These are phyloP conservation scores for Aleiodes alternator DNA, from an alignment of 2,888 invertebrate genomes.

Conservation along the genomic window DNA sequence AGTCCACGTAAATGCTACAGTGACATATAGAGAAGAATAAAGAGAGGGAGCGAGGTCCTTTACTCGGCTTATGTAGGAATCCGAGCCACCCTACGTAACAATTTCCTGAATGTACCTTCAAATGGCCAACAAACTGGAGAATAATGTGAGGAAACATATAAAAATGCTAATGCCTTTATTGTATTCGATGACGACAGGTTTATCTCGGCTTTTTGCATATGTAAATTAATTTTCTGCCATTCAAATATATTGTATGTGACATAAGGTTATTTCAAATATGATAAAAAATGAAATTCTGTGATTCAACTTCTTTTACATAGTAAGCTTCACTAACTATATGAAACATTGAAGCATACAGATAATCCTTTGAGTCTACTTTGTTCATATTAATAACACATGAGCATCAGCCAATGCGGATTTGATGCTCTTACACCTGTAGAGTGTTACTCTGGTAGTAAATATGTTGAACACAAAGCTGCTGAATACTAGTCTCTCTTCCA, in stretches of 20 bases:
- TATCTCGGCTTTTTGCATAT: neutral
- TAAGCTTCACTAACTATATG: too few species aligned
- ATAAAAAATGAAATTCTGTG: too few species aligned
- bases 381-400: conserved; percentile 35
- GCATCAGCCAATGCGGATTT: conserved; percentile 28
- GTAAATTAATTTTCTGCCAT: conserved; percentile 1
- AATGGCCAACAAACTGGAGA: conserved; percentile 1
- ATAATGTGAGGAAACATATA: neutral
- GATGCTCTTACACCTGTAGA: conserved; percentile 40
- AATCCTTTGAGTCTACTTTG: conserved; percentile 1
- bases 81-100: neutral
- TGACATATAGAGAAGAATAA: too few species aligned
- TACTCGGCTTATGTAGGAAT: too few species aligned
- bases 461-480: conserved; percentile 11
- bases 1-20: too few species aligned
- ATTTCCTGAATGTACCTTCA: neutral
- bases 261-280: too few species aligned
- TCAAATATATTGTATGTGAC: neutral
- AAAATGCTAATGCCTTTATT: conserved; percentile 13
- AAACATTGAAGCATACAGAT: neutral
- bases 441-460: neutral
- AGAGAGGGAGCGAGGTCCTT: too few species aligned
- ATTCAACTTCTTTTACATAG: too few species aligned
- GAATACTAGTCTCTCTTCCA: neutral
- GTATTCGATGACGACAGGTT: neutral